Conservation (phyloP, 2,113 vertebrate genomes). For the Paraplagusia blochii region DNA sequence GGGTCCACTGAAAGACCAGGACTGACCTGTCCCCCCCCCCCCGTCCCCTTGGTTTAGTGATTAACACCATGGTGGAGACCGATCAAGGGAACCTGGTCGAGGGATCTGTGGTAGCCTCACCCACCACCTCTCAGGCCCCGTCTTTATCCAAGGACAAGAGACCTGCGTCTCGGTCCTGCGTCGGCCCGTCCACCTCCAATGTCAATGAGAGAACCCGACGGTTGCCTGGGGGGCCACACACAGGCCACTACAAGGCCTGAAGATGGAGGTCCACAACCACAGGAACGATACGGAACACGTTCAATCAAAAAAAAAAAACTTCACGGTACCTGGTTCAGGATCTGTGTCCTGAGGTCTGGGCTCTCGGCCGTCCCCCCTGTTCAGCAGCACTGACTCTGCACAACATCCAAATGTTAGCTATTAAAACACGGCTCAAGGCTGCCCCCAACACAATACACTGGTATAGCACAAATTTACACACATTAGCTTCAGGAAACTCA, state of each 20-base stretch:
- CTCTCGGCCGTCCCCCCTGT: too few species aligned
- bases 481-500: too few species aligned
- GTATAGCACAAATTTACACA: too few species aligned
- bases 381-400: too few species aligned
- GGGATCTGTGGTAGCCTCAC: conserved; percentile 49
- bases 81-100: conserved; percentile 78
- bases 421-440: too few species aligned
- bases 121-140: conserved; percentile 62
- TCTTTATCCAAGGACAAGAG: conserved; percentile 71
- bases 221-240: conserved; percentile 58
- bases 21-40: background rate
- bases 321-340: too few species aligned
- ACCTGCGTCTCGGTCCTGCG: conserved; percentile 17
- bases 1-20: too few species aligned
- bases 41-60: conserved; percentile 74
- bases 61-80: conserved; percentile 92
- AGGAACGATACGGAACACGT: conserved; percentile 11
- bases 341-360: too few species aligned
- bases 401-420: too few species aligned
- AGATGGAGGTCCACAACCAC: conserved; percentile 4
- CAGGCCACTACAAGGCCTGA: conserved; percentile 80
- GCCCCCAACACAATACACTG: too few species aligned
- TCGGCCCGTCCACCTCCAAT: conserved; percentile 23
- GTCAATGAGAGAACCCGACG: conserved; percentile 62
- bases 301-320: background rate